phyloP scores from a whole-genome alignment of 2,113 vertebrate species.

The Grammatotria lemairii region DNA sequence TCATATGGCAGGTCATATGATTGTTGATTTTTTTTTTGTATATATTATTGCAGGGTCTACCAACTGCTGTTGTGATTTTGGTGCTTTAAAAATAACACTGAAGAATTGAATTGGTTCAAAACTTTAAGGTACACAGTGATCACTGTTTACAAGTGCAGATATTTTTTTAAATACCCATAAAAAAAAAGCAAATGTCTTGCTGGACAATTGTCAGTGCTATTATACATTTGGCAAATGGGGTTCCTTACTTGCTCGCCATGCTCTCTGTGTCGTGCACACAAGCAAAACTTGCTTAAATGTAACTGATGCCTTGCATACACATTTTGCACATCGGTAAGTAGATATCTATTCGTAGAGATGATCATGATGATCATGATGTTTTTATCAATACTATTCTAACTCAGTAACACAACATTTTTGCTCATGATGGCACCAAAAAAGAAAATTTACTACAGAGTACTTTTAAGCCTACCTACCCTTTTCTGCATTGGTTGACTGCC shows the following conservation, averaged over 20 bases:
- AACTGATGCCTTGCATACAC: neutral
- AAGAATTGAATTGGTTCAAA: fast-evolving
- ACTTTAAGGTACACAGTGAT: neutral
- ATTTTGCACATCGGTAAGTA: neutral
- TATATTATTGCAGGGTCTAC: neutral
- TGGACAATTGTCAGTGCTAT: neutral
- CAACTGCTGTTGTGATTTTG: neutral
- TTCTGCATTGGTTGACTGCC: neutral
- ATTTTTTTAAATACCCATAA: neutral
- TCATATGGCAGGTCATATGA: neutral
- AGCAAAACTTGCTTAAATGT: neutral
- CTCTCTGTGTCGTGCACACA: neutral
- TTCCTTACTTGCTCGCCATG: neutral
- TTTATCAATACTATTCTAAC: neutral
- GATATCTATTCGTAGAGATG: neutral
- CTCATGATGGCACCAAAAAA: neutral
- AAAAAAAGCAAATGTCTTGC: neutral
- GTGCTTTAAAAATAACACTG: too few species aligned
- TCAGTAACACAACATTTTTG: neutral
- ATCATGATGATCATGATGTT: neutral
- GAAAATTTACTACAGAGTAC: neutral
- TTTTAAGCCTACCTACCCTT: neutral
- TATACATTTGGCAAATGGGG: neutral
- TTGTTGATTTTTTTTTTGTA: fast-evolving
- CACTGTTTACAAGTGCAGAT: neutral